Base-by-base conservation (phyloP, 2,888 invertebrate species). In the Automeris io region DNA sequence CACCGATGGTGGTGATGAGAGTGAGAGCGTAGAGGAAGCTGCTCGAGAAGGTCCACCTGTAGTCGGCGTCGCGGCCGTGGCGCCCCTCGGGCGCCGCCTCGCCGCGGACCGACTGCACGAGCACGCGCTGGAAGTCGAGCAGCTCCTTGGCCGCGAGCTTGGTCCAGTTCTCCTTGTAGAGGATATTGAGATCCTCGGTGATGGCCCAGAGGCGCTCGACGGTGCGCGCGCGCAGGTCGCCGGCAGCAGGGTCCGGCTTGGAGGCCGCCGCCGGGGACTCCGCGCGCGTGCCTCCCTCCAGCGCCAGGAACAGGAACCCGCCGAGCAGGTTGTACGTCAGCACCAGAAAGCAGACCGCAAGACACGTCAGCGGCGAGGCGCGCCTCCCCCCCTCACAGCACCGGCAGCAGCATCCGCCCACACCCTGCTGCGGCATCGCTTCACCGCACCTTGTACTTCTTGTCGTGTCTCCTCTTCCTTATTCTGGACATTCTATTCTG, bases 1-100 rank as follows among this genome's bases (percentile, higher is more conserved):
- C 77, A 97, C 97, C 97, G 57, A 97, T 97, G 24, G 97, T 97
- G 5, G 97, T 97, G 66, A 97, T 97, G 50, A 98, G 91, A 11
- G 97, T 97, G 54, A 97, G 88, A 18, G 96, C 96, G 73, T 97
- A 98, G 35, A 98, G 89, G 69, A 97, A 95, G 54, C 96, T 95
- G 50, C 95, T 94, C 48, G 96, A 93, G 75, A 97, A 96, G 33
- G 95, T 95, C 96, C 97, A 97, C 54, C 92, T 89, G 66, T 93
- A 92, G 54, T 90, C 80, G 35, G 72, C 70, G 23, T 87, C 83
- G 41, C 51, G 62, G 3, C 61, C 57, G 6, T 59, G 46, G 47
- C 61, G 76, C 64, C 51, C 77, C 61, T 64, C 87, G 52, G 59
- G 72, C 46, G 49, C 46, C 22, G 77, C 78, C 8, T 82, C 81